These are phyloP conservation scores for Drosophila oshimai DNA, from an alignment of 1,140 invertebrate species.

Conservation along the genomic window DNA sequence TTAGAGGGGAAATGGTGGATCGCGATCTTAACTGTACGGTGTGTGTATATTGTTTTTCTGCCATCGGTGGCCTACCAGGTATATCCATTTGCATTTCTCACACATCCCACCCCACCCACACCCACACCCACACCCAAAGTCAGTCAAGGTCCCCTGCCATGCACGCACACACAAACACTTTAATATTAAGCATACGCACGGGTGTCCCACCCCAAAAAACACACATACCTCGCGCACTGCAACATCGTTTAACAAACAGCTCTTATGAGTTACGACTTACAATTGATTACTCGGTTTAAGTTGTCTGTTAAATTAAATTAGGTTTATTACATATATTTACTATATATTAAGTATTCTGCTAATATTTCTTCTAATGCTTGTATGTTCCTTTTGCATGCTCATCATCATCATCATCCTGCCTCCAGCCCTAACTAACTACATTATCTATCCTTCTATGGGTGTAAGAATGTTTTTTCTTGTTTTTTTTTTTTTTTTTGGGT, in stretches of 20 bases:
- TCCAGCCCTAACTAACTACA: conserved; percentile 54
- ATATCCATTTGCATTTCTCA: conserved; percentile 34
- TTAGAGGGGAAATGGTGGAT: conserved; percentile 2
- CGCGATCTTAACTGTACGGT: conserved; percentile 5
- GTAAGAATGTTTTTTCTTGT: conserved; percentile 33
- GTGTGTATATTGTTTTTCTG: conserved; percentile 11
- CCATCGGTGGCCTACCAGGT: conserved; percentile 60
- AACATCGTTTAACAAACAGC: conserved; percentile 65
- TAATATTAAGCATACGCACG: conserved; percentile 51
- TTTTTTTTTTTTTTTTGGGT: neutral
- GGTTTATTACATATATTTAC: conserved; percentile 34
- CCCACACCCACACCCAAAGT: conserved; percentile 45
- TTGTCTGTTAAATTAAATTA: conserved; percentile 28
- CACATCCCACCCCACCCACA: conserved; percentile 29
- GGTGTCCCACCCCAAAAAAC: conserved; percentile 22
- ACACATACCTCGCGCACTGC: neutral
- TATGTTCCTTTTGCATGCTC: conserved; percentile 15
- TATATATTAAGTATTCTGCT: conserved; percentile 48
- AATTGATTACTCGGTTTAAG: conserved; percentile 45
- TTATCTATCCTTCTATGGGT: conserved; percentile 49
- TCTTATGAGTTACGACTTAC: conserved; percentile 55
- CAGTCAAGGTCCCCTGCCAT: conserved; percentile 48
- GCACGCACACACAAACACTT: conserved; percentile 10
- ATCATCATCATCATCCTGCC: conserved; percentile 9
- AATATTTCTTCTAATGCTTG: conserved; percentile 67